Evolutionary conservation across 2,113 vertebrate genomes (phyloP).

Genomic region (Chlamydotis undulata): DNA sequence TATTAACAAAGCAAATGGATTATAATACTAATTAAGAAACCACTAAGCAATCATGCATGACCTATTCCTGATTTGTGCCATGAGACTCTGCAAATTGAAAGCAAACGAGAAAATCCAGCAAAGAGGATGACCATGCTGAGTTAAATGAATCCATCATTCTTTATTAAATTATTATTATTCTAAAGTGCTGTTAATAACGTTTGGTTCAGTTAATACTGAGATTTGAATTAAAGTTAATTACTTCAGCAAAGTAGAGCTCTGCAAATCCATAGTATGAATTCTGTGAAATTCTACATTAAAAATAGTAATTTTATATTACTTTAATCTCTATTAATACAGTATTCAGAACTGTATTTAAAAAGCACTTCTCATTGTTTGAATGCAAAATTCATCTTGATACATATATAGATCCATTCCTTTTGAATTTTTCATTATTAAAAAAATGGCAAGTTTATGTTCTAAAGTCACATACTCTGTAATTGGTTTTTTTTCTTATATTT

Average conservation of each 20-base stretch:
- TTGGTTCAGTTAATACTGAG: neutral
- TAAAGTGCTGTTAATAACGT: neutral
- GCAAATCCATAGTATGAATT: neutral
- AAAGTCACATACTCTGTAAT: neutral
- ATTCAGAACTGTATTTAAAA: neutral
- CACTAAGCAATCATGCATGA: slow-evolving; percentile 6
- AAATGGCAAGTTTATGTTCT: neutral
- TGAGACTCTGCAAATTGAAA: neutral
- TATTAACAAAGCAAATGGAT: slow-evolving; percentile 50
- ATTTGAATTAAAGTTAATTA: slow-evolving; percentile 24
- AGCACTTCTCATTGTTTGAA: neutral
- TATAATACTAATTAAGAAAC: slow-evolving; percentile 49
- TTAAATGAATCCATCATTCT: neutral
- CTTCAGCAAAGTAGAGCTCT: slow-evolving; percentile 4
- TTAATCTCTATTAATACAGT: neutral
- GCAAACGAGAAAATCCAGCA: slow-evolving; percentile 16
- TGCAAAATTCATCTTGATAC: neutral
- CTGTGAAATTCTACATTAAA: neutral
- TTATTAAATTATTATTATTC: slow-evolving; percentile 43
- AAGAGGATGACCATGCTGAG: neutral
- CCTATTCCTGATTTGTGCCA: slow-evolving; percentile 9
- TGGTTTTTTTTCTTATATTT: neutral
- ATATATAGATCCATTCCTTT: neutral
- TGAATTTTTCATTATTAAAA: neutral
- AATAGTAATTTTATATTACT: neutral